Conservation (phyloP, 1,140 invertebrate genomes). For the Lordiphosa mommai region DNA sequence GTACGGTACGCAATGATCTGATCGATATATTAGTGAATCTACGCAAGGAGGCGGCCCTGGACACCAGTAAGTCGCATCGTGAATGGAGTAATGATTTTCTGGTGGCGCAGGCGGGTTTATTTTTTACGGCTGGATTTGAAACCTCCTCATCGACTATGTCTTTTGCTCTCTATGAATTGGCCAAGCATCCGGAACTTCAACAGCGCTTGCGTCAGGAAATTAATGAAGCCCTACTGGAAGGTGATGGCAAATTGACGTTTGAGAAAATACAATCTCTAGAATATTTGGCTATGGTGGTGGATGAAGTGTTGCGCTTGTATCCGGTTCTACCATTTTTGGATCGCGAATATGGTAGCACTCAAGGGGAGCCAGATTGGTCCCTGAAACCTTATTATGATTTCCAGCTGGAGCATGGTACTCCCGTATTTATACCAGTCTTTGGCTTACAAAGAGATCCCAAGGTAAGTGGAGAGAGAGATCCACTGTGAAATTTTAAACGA, state of each 20-base stretch:
- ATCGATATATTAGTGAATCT: slow-evolving; percentile 80
- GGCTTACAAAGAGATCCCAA: slow-evolving; percentile 69
- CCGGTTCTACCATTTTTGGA: slow-evolving; percentile 66
- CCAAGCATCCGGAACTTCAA: slow-evolving; percentile 85
- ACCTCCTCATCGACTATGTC: slow-evolving; percentile 87
- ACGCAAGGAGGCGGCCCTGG: slow-evolving; percentile 49
- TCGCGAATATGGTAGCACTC: slow-evolving; percentile 37
- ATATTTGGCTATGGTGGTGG: slow-evolving; percentile 83
- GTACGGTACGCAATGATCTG: slow-evolving; percentile 75
- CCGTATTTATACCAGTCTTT: slow-evolving; percentile 62
- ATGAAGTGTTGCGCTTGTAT: slow-evolving; percentile 79
- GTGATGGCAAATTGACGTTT: slow-evolving; percentile 82
- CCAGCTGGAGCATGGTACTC: slow-evolving; percentile 49
- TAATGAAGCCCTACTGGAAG: slow-evolving; percentile 78
- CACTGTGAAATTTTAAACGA: slow-evolving; percentile 29
- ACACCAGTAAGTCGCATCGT: slow-evolving; percentile 40
- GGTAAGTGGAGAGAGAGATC: slow-evolving; percentile 16
- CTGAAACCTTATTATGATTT: slow-evolving; percentile 61
- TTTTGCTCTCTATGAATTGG: slow-evolving; percentile 85
- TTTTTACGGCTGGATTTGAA: slow-evolving; percentile 88
- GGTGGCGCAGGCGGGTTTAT: slow-evolving; percentile 85
- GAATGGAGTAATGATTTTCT: slow-evolving; percentile 80
- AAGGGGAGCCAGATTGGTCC: slow-evolving; percentile 34
- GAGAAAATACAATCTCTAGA: slow-evolving; percentile 83
- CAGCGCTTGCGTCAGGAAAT: slow-evolving; percentile 84